Evolutionary conservation across 2,888 invertebrate species (phyloP).

Genomic region (Eueremaeus valkanovi): DNA sequence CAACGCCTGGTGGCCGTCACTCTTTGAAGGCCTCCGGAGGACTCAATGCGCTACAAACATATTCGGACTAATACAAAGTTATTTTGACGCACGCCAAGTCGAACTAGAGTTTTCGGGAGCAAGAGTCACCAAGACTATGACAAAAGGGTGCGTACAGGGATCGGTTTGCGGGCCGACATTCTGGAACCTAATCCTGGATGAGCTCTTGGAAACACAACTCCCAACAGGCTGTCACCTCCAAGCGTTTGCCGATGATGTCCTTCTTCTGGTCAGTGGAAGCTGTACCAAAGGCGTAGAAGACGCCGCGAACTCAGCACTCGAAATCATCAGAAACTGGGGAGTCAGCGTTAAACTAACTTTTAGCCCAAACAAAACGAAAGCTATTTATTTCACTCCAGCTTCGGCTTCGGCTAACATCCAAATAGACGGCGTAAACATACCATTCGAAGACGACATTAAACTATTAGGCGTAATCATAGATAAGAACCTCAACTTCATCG

Average conservation of each 20-base stretch:
- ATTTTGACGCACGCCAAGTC: neutral
- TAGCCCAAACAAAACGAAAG: neutral
- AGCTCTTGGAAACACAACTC: neutral
- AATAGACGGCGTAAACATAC: neutral
- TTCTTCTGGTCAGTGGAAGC: neutral
- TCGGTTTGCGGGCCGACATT: slow-evolving; percentile 35
- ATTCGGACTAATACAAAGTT: neutral
- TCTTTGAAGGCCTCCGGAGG: neutral
- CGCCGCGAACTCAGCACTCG: neutral
- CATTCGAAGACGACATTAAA: neutral
- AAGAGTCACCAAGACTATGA: neutral
- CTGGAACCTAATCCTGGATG: slow-evolving; percentile 35
- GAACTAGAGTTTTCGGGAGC: neutral
- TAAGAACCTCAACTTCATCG: neutral
- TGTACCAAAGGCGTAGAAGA: neutral
- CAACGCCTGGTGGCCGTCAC: neutral
- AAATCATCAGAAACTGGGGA: neutral
- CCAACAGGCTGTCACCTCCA: slow-evolving; percentile 32
- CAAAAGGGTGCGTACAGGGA: slow-evolving; percentile 39
- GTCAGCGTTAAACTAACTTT: neutral
- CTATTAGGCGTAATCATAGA: neutral
- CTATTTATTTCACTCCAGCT: neutral
- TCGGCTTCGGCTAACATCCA: neutral
- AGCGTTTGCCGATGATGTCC: slow-evolving; percentile 38
- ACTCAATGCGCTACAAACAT: neutral